Percentiles rank a stretch among this genome's conserved stretches.
Evolutionary conservation across 92 coral and sea anemone species (phyloP).

Genomic region (Siderastrea siderea): DNA sequence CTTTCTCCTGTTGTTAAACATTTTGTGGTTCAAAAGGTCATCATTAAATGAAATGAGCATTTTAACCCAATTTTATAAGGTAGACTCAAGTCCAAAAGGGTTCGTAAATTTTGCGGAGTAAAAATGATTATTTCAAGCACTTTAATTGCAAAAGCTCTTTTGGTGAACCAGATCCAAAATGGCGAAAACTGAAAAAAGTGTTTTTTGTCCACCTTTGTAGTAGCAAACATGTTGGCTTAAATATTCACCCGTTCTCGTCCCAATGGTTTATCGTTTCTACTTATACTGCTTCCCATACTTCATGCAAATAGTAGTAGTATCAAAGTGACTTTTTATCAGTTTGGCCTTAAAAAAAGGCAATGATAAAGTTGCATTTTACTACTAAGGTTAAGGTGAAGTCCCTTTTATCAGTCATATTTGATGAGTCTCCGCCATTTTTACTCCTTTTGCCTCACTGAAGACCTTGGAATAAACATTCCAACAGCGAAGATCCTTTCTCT

Average conservation of each 20-base stretch:
- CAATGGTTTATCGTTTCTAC: slow-evolving; percentile 6
- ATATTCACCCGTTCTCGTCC: slow-evolving; percentile 1
- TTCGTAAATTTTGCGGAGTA: no score
- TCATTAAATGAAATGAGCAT: no score
- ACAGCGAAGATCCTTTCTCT: no score
- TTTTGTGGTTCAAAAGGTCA: background rate
- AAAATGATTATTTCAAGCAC: no score
- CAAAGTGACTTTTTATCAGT: slow-evolving; percentile 16
- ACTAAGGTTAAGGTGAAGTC: slow-evolving; percentile 5
- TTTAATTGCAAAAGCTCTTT: slow-evolving; percentile 12
- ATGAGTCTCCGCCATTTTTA: no score
- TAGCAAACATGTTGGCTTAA: slow-evolving; percentile 11
- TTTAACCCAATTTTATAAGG: no score
- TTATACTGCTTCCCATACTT: slow-evolving; percentile 8
- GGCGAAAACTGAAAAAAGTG: background rate
- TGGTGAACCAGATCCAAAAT: slow-evolving; percentile 17
- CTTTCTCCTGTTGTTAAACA: slow-evolving; percentile 3
- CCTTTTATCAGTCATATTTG: slow-evolving; percentile 1
- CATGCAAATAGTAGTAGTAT: slow-evolving; percentile 12
- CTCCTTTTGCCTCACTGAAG: no score
- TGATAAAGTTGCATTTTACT: slow-evolving; percentile 7
- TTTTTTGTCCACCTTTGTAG: slow-evolving; percentile 7
- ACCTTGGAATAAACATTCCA: no score
- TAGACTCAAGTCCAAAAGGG: no score
- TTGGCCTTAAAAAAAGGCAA: background rate